Evolutionary conservation across 2,113 vertebrate species (phyloP).

Genomic region (Myrmophylax atrothorax): DNA sequence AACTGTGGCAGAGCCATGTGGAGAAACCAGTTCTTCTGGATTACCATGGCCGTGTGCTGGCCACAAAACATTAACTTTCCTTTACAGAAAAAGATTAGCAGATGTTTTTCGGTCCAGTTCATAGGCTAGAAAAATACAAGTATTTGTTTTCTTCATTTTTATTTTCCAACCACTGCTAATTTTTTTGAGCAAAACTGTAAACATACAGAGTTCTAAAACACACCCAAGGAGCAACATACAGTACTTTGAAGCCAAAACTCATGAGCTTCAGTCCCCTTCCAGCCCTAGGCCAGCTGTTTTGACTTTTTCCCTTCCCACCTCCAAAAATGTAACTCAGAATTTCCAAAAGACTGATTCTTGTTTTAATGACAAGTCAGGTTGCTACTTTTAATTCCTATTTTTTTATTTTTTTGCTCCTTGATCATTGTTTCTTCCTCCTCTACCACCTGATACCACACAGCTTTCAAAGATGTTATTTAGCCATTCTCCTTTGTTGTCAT

Average conservation of each 20-base stretch:
- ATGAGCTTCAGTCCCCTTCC: not conserved
- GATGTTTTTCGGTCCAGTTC: not conserved
- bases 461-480: not conserved
- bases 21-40: slow-evolving; percentile 48
- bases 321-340: not conserved
- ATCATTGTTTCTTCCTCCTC: not conserved
- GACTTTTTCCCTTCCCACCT: not conserved
- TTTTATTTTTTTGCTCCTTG: not conserved
- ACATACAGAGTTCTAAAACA: not conserved
- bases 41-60: not conserved
- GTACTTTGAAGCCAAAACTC: not conserved
- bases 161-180: not conserved
- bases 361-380: not conserved
- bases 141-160: not conserved
- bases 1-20: not conserved
- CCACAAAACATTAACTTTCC: not conserved
- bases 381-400: not conserved
- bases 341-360: not conserved
- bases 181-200: not conserved
- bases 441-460: not conserved
- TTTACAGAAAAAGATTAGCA: not conserved
- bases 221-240: not conserved
- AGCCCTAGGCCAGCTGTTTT: not conserved
- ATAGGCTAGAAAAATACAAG: not conserved
- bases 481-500: not conserved